Evolutionary conservation across 2,113 vertebrate genomes (phyloP).

Genomic region (Silurus asotus): DNA sequence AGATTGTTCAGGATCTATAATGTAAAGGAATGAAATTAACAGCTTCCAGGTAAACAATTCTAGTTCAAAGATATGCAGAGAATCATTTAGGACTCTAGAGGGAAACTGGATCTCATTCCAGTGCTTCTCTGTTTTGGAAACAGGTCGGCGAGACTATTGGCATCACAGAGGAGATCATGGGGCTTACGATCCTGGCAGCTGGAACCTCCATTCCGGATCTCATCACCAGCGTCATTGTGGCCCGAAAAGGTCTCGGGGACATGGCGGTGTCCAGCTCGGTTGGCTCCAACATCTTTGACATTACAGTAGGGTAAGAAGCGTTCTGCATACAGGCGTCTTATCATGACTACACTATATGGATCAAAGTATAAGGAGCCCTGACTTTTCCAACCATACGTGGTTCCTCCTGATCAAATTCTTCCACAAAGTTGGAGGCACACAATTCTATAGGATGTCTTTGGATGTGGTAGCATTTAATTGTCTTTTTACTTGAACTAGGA

Average conservation of each 20-base stretch:
- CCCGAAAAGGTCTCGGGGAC: constrained; percentile 74
- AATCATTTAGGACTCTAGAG: background rate
- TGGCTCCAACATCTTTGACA: constrained; percentile 77
- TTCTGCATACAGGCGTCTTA: background rate
- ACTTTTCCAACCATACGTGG: too few species aligned
- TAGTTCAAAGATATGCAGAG: background rate
- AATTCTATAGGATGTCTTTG: too few species aligned
- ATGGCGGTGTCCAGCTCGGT: constrained; percentile 78
- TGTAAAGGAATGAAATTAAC: background rate
- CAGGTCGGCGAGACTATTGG: constrained; percentile 74
- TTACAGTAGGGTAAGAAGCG: constrained; percentile 61
- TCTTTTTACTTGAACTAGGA: too few species aligned
- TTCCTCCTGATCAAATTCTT: too few species aligned
- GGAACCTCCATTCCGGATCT: constrained; percentile 77
- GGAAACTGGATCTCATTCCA: background rate
- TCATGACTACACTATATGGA: background rate
- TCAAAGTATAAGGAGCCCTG: too few species aligned
- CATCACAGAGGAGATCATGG: constrained; percentile 77
- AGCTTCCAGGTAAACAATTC: background rate
- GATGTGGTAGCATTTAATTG: too few species aligned
- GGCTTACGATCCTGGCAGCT: constrained; percentile 73
- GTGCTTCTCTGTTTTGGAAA: background rate
- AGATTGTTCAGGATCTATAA: too few species aligned
- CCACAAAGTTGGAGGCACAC: too few species aligned
- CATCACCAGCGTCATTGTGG: constrained; percentile 77